Conservation (phyloP, 2,797 vertebrate species). For the Pseudochirops corinnae region DNA sequence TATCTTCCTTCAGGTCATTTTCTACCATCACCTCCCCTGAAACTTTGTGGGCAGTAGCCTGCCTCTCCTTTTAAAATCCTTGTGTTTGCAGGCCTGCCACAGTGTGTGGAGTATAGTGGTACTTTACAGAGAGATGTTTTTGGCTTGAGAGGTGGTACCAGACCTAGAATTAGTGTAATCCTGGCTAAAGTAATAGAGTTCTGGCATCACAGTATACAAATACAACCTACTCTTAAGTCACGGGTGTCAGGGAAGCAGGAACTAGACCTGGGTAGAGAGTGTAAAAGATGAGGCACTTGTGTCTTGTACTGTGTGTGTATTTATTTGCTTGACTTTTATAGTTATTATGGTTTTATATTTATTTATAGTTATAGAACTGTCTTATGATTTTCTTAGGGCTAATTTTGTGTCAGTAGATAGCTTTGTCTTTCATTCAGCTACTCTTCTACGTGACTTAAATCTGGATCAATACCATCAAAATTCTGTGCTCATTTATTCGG, state of each 20-base stretch:
- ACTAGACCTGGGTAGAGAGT: background rate
- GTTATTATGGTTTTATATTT: too few species aligned
- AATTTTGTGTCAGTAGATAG: background rate
- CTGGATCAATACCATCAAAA: background rate
- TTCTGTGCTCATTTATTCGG: background rate
- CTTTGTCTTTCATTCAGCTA: background rate
- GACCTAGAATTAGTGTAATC: background rate
- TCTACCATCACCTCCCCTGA: background rate
- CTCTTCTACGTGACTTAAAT: background rate
- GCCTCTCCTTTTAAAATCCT: background rate
- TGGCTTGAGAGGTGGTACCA: background rate
- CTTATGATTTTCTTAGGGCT: background rate
- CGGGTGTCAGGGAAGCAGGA: background rate
- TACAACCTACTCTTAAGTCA: background rate
- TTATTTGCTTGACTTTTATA: background rate
- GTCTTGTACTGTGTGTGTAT: background rate
- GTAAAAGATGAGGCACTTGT: background rate
- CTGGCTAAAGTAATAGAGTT: background rate
- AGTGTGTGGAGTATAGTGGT: background rate
- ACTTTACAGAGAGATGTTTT: background rate
- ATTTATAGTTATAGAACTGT: background rate
- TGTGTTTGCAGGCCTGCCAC: background rate
- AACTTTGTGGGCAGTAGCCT: background rate
- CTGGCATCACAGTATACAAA: background rate
- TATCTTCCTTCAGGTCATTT: background rate